These are phyloP conservation scores for Eucidaris tribuloides DNA, from an alignment of 35 echinoderm and acorn worm species.

Conservation along the genomic window DNA sequence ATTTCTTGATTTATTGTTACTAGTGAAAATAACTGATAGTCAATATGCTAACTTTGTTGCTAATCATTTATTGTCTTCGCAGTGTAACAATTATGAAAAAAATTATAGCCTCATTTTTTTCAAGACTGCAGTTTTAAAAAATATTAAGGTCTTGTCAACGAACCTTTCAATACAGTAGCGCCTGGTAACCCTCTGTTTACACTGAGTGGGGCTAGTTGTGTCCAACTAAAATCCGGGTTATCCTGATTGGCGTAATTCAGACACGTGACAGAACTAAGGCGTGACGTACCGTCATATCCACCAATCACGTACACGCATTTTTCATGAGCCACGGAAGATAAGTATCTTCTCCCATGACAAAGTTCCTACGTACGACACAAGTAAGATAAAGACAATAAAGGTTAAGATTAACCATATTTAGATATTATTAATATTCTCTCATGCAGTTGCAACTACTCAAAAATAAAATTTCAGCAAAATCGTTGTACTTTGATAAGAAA, in stretches of 20 bases:
- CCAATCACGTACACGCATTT: slow-evolving; percentile 56
- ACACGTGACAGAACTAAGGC: slow-evolving; percentile 60
- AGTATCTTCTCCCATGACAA: slow-evolving; percentile 44
- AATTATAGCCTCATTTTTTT: too few relatives aligned
- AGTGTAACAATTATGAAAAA: too few relatives aligned
- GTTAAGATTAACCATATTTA: too few relatives aligned
- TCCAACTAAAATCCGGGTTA: slow-evolving; percentile 28
- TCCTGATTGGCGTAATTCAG: slow-evolving; percentile 23
- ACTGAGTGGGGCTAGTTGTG: slow-evolving; percentile 20
- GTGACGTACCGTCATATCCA: slow-evolving; percentile 68
- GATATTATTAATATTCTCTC: too few relatives aligned
- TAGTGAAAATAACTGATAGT: too few relatives aligned
- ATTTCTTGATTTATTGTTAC: too few relatives aligned
- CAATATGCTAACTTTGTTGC: too few relatives aligned
- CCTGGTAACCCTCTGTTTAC: slow-evolving; percentile 59
- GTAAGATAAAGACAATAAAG: too few relatives aligned
- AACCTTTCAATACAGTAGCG: slow-evolving; percentile 39
- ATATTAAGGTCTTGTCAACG: neutral
- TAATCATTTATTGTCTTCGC: too few relatives aligned
- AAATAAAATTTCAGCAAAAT: too few relatives aligned
- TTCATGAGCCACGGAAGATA: slow-evolving; percentile 30
- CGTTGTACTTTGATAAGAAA: too few relatives aligned
- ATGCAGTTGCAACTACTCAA: too few relatives aligned
- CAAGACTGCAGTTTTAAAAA: neutral
- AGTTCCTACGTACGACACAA: slow-evolving; percentile 47